These are phyloP conservation scores for Apis florea DNA, from an alignment of 1,140 invertebrate genomes.

Conservation along the genomic window DNA sequence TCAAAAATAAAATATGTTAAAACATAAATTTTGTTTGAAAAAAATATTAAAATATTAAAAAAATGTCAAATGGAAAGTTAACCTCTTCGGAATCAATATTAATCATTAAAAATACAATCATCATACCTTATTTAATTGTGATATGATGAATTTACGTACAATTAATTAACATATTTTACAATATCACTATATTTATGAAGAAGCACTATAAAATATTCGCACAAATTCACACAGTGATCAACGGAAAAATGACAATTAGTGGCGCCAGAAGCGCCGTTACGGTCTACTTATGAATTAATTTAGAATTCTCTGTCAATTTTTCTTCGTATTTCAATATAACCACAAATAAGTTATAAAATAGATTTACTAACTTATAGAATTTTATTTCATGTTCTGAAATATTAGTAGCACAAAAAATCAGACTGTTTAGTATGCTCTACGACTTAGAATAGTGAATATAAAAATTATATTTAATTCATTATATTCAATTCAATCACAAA, in stretches of 20 bases:
- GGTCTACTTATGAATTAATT: constrained; percentile 40
- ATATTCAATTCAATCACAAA: too few species aligned
- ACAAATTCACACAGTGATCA: constrained; percentile 22
- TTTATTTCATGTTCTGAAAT: too few species aligned
- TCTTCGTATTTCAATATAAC: neutral
- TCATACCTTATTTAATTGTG: constrained; percentile 34
- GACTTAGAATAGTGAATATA: too few species aligned
- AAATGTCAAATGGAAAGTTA: constrained; percentile 34
- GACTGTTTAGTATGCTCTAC: too few species aligned
- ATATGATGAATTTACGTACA: neutral
- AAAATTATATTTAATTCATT: too few species aligned
- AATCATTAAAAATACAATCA: neutral
- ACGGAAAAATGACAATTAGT: constrained; percentile 48
- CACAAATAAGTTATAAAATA: neutral
- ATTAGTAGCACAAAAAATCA: too few species aligned
- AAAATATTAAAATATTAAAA: constrained; percentile 15
- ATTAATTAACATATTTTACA: constrained; percentile 52
- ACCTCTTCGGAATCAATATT: constrained; percentile 22
- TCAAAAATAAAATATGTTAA: neutral
- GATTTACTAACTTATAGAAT: too few species aligned
- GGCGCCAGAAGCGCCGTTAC: constrained; percentile 28
- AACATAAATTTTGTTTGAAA: neutral
- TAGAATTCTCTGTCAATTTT: constrained; percentile 1
- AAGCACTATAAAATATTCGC: constrained; percentile 24
- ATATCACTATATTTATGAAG: constrained; percentile 5